Evolutionary conservation across 2,113 vertebrate species (phyloP).

Genomic region (Jacana jacana): DNA sequence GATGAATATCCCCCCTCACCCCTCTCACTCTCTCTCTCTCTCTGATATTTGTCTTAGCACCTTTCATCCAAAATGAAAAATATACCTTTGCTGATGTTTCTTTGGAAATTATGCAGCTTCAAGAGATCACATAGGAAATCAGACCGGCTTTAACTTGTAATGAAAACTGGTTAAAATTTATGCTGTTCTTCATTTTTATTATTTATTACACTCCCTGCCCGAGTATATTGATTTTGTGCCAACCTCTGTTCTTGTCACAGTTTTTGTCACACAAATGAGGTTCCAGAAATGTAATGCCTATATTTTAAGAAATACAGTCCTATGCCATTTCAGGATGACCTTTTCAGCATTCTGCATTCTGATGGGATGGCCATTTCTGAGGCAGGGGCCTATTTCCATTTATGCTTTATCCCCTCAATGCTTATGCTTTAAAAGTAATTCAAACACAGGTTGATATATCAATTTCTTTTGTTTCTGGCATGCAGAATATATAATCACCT

Average conservation of each 20-base stretch:
- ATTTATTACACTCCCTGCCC: slow-evolving; percentile 57
- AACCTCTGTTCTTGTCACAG: slow-evolving; percentile 66
- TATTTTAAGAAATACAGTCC: slow-evolving; percentile 57
- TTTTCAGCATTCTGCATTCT: slow-evolving; percentile 63
- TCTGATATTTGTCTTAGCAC: not conserved
- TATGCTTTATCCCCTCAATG: slow-evolving; percentile 1
- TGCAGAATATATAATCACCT: not conserved
- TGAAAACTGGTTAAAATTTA: slow-evolving; percentile 62
- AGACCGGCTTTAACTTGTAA: slow-evolving; percentile 41
- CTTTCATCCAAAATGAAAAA: slow-evolving; percentile 37
- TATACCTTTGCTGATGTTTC: not conserved
- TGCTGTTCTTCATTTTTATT: slow-evolving; percentile 63
- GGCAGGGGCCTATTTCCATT: not conserved
- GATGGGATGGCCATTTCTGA: slow-evolving; percentile 18
- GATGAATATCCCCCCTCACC: not conserved
- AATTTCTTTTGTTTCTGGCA: slow-evolving; percentile 11
- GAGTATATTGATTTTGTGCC: slow-evolving; percentile 72
- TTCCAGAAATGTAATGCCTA: slow-evolving; percentile 63
- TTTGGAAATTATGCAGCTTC: slow-evolving; percentile 35
- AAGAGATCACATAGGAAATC: slow-evolving; percentile 49
- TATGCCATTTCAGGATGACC: slow-evolving; percentile 61
- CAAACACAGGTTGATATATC: not conserved
- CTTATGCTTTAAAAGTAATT: not conserved
- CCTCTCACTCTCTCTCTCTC: not conserved
- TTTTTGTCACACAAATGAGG: slow-evolving; percentile 71